Evolutionary conservation across 1,140 invertebrate genomes (phyloP).

Genomic region (Megalopta genalis): DNA sequence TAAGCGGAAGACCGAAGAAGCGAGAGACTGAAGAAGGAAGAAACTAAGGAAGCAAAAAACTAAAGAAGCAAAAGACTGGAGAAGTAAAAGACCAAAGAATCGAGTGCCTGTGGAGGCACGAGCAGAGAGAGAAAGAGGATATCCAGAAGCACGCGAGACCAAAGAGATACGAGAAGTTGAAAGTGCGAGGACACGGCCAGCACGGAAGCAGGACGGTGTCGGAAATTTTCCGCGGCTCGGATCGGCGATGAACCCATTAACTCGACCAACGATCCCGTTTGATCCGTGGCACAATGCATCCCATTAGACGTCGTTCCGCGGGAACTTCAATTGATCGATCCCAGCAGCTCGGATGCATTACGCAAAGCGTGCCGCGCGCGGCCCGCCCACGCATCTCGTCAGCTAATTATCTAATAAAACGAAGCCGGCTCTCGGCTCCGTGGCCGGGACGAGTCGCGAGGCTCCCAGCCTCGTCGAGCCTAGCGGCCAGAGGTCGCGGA

Average conservation of each 20-base stretch:
- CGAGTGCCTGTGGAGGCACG: too few species aligned
- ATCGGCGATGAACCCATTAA: neutral
- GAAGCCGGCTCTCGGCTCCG: slow-evolving; percentile 36
- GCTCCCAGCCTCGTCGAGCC: neutral
- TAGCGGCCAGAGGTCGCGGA: slow-evolving; percentile 56
- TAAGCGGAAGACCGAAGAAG: too few species aligned
- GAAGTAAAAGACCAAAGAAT: too few species aligned
- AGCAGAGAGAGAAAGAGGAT: too few species aligned
- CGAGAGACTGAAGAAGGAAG: too few species aligned
- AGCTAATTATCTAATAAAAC: slow-evolving; percentile 63
- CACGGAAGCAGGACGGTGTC: too few species aligned
- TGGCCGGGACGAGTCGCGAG: slow-evolving; percentile 24
- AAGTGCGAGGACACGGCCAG: too few species aligned
- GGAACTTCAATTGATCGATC: slow-evolving; percentile 44
- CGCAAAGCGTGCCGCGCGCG: slow-evolving; percentile 48
- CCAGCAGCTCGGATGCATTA: slow-evolving; percentile 42
- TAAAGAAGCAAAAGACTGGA: too few species aligned
- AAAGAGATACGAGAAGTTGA: too few species aligned
- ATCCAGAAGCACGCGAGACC: too few species aligned
- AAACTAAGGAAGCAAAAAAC: too few species aligned
- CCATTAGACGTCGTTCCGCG: neutral
- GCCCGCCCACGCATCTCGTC: slow-evolving; percentile 59
- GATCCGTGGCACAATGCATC: slow-evolving; percentile 13
- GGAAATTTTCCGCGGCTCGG: too few species aligned
- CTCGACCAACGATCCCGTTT: neutral